These are phyloP conservation scores for Galeopterus variegatus DNA, from an alignment of 2,113 vertebrate species.

Conservation along the genomic window DNA sequence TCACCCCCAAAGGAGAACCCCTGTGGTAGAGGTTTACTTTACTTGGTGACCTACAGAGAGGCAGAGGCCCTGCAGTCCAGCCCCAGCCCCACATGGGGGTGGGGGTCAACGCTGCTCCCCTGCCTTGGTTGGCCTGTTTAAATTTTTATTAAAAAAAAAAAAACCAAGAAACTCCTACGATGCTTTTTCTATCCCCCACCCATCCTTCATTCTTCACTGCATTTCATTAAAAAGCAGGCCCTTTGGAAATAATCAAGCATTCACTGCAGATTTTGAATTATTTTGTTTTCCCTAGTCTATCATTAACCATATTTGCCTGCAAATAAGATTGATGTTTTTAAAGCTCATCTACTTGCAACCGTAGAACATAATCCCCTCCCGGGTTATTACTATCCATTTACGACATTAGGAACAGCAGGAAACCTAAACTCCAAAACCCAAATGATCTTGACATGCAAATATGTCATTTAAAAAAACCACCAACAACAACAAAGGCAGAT, in stretches of 20 bases:
- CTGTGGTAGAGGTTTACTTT: background rate
- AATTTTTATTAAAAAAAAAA: background rate
- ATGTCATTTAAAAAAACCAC: slow-evolving; percentile 40
- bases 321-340: slow-evolving; percentile 79
- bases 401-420: slow-evolving; percentile 75
- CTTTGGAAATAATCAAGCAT: slow-evolving; percentile 63
- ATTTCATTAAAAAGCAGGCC: slow-evolving; percentile 57
- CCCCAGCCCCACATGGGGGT: background rate
- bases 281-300: slow-evolving; percentile 76
- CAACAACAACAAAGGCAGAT: background rate
- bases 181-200: background rate
- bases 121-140: background rate
- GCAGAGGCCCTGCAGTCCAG: background rate
- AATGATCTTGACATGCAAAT: slow-evolving; percentile 81
- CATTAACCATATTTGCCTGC: slow-evolving; percentile 79
- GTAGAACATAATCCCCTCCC: slow-evolving; percentile 59
- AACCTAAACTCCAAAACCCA: slow-evolving; percentile 45
- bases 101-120: background rate
- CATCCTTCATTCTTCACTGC: slow-evolving; percentile 44
- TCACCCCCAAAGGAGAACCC: background rate
- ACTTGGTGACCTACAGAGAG: too few species aligned
- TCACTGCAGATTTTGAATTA: slow-evolving; percentile 60
- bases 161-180: background rate
- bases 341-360: slow-evolving; percentile 66
- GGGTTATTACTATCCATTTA: slow-evolving; percentile 69